These are phyloP conservation scores for Drosophila insularis DNA, from an alignment of 1,140 invertebrate species.

Conservation along the genomic window DNA sequence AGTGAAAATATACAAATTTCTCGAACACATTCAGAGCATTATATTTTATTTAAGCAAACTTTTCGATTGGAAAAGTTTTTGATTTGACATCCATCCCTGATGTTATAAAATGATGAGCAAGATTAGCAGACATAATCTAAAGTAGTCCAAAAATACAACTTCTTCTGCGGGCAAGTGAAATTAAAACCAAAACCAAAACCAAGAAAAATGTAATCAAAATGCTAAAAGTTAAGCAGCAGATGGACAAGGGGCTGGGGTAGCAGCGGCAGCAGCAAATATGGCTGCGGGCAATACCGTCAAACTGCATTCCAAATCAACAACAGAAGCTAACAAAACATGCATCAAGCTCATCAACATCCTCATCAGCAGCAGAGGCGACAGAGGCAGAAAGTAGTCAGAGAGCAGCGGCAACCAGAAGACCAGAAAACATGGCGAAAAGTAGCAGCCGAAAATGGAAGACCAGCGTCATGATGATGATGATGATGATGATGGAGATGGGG, in stretches of 20 bases:
- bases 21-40: no score
- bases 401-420: conserved; percentile 25
- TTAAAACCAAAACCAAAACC: conserved; percentile 18
- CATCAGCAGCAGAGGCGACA: conserved; percentile 51
- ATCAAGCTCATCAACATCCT: conserved; percentile 76
- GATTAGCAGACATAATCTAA: no score
- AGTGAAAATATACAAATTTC: no score
- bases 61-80: no score
- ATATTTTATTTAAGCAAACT: no score
- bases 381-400: conserved; percentile 22
- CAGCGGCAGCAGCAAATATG: conserved; percentile 50
- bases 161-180: conserved; percentile 24
- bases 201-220: conserved; percentile 69
- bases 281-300: conserved; percentile 65
- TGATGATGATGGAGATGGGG: neutral
- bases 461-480: conserved; percentile 38
- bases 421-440: conserved; percentile 50
- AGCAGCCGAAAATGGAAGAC: conserved; percentile 71
- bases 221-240: conserved; percentile 56
- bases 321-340: conserved; percentile 77
- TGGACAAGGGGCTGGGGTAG: conserved; percentile 20
- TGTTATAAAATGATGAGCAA: no score
- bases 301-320: conserved; percentile 78
- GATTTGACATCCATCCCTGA: no score
- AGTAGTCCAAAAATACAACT: neutral